phyloP scores from a whole-genome alignment of 2,888 invertebrate species.

The Rutpela maculata region DNA sequence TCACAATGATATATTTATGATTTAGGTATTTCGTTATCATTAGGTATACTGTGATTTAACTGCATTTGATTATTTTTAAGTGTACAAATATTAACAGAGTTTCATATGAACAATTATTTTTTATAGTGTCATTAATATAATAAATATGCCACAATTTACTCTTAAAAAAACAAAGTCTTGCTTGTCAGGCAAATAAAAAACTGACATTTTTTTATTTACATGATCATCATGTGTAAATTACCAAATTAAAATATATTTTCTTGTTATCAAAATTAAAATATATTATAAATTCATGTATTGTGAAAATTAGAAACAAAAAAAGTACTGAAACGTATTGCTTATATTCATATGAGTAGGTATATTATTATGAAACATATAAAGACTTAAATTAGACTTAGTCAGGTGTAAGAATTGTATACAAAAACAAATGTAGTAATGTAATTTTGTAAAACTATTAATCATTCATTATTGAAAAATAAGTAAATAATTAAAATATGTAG shows the following conservation, averaged over 20 bases:
- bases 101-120: conserved; percentile 35
- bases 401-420: conserved; percentile 44
- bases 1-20: conserved; percentile 91
- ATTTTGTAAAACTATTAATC: conserved; percentile 51
- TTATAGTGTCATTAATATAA: conserved; percentile 27
- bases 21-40: conserved; percentile 74
- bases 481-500: not conserved
- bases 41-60: conserved; percentile 57
- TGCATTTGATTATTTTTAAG: conserved; percentile 37
- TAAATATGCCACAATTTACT: conserved; percentile 35
- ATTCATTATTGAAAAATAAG: conserved; percentile 31
- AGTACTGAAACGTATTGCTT: conserved; percentile 26
- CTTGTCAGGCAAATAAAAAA: conserved; percentile 37
- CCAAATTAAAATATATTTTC: conserved; percentile 21
- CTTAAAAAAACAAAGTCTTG: conserved; percentile 17
- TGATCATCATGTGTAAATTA: conserved; percentile 11
- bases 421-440: conserved; percentile 51
- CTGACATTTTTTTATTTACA: conserved; percentile 24
- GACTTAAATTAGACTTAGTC: conserved; percentile 36
- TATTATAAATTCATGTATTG: conserved; percentile 22
- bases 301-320: conserved; percentile 2
- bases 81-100: conserved; percentile 44
- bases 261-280: conserved; percentile 6
- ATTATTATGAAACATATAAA: conserved; percentile 24
- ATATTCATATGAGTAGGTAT: not conserved